Base-by-base conservation (phyloP, 2,113 vertebrate species). In the Kryptolebias marmoratus region DNA sequence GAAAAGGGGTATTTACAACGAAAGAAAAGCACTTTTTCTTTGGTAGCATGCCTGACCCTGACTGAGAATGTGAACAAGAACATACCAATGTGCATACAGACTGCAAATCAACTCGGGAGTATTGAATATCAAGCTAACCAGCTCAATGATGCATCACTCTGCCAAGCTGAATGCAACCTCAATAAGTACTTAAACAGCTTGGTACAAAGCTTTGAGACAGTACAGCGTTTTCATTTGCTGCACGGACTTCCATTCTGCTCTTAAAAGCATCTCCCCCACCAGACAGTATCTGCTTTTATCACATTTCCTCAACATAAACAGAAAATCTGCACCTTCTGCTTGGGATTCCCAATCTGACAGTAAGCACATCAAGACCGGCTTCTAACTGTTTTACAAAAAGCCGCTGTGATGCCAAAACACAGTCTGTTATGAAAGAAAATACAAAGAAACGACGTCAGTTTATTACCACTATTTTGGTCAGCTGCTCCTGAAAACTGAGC, bases 1-100 rank as follows among this genome's bases (percentile, higher is more conserved):
- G 5, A 39, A 62, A 78, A 36, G 7, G 58, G 32, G 54, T 79
- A 60, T 75, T 85, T 78, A 78, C 75, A 85, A 56, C 53, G 63
- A 48, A 76, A 75, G 32, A 62, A 74, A 13, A 74, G 48, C 15
- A 16, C 32, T 68, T 84, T 79, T 58, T 28, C 74, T 60, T 59
- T 68, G 55, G 44, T 72, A 36, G 58, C 27, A 59, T 44, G 54
- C 39, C 32, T 79, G 66, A 82, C 65, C 68, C 73, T 75, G 57
- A 86, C 39, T 47, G 31, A 64, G 68, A 73, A 68, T 63, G 68
- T 50, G 49, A 39, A 31, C 11, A 22, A 22, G 67, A 73, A 73
- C 31, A 57, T 59, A 27, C 45, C 13, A 68, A 61, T 54, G 42
- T 36, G 62, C 32, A 44, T 44, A 18, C 71, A 73, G 76, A 64